Evolutionary conservation across 2,797 vertebrate species (phyloP).

Genomic region (Halcyon smyrnensis): DNA sequence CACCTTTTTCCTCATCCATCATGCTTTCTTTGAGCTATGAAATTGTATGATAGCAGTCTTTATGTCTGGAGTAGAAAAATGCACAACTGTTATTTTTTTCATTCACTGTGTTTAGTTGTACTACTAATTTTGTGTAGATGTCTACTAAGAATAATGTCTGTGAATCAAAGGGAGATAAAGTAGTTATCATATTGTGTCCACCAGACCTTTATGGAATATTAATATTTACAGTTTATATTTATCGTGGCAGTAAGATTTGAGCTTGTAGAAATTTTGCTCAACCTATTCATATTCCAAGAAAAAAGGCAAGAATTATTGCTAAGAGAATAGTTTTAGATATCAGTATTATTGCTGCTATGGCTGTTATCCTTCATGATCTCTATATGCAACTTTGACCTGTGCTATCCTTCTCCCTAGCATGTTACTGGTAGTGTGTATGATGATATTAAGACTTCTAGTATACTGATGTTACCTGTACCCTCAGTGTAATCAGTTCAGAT

Average conservation of each 20-base stretch:
- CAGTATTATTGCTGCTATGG: neutral
- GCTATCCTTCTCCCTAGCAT: neutral
- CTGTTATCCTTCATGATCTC: neutral
- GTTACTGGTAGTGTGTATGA: neutral
- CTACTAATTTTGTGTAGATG: neutral
- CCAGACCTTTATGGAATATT: neutral
- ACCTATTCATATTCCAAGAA: neutral
- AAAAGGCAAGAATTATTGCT: neutral
- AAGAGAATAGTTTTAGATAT: neutral
- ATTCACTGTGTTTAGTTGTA: neutral
- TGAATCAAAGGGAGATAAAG: neutral
- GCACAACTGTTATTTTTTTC: neutral
- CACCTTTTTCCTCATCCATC: neutral
- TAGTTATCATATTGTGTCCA: neutral
- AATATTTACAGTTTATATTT: neutral
- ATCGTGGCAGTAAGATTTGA: neutral
- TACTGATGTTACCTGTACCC: neutral
- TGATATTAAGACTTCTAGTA: neutral
- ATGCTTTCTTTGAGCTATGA: neutral
- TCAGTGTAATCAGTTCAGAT: neutral
- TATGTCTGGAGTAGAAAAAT: neutral
- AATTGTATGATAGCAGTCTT: neutral
- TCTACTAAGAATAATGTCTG: neutral
- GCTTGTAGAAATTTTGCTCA: neutral
- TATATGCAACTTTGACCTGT: neutral